Evolutionary conservation across 2,888 invertebrate genomes (phyloP).

Genomic region (Globia sparganii): DNA sequence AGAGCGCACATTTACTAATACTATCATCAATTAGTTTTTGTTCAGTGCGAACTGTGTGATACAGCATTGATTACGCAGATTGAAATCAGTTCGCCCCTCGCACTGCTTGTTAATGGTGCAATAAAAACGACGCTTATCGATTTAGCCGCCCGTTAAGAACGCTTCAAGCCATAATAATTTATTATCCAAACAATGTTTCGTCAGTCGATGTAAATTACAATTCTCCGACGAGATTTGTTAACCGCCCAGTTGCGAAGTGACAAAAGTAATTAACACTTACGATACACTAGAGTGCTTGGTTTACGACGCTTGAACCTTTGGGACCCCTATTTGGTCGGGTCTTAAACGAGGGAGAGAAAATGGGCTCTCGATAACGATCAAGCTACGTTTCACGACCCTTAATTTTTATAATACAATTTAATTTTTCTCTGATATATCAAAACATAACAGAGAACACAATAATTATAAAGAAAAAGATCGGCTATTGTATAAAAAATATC

Average conservation of each 20-base stretch:
- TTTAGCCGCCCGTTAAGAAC: constrained; percentile 86
- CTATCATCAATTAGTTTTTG: constrained; percentile 65
- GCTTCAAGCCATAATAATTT: constrained; percentile 87
- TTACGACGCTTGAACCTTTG: constrained; percentile 84
- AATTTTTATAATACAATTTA: constrained; percentile 43
- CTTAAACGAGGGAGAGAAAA: constrained; percentile 80
- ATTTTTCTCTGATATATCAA: not conserved
- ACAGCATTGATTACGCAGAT: constrained; percentile 87
- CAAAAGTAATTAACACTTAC: constrained; percentile 89
- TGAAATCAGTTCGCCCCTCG: constrained; percentile 86
- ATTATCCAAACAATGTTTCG: constrained; percentile 87
- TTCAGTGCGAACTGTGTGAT: constrained; percentile 35
- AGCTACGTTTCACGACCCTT: constrained; percentile 70
- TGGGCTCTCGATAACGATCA: constrained; percentile 78
- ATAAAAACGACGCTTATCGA: constrained; percentile 89
- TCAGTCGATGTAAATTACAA: constrained; percentile 85
- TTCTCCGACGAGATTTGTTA: constrained; percentile 86
- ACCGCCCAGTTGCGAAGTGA: constrained; percentile 84
- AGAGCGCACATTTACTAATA: constrained; percentile 66
- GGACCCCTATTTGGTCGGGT: constrained; percentile 72
- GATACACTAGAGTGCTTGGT: constrained; percentile 84
- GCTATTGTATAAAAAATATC: constrained; percentile 59
- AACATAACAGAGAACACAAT: constrained; percentile 19
- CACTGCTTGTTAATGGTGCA: constrained; percentile 87
- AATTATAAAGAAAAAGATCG: constrained; percentile 22